phyloP scores from a whole-genome alignment of 1,140 invertebrate genomes.

The Brachionus calyciflorus region DNA sequence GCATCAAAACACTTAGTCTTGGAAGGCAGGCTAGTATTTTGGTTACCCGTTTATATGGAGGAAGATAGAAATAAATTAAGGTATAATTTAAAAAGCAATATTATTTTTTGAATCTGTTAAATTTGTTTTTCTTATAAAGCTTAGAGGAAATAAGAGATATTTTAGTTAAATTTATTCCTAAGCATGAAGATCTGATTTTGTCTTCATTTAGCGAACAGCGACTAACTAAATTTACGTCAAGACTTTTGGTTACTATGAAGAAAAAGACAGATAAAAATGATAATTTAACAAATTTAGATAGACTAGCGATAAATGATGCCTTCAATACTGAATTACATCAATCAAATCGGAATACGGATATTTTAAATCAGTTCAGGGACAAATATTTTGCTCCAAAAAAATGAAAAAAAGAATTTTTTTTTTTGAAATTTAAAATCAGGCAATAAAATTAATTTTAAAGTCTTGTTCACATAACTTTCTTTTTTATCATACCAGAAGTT shows the following conservation, averaged over 20 bases:
- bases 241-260: conserved; percentile 34
- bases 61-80: not conserved
- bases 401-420: conserved; percentile 1
- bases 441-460: too few relatives aligned
- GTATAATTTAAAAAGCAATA: not conserved
- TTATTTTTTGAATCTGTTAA: not conserved
- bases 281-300: not conserved
- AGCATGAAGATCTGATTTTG: not conserved
- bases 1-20: conserved; percentile 72
- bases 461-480: too few relatives aligned
- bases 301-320: not conserved
- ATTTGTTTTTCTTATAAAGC: not conserved
- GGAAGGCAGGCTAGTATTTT: conserved; percentile 78
- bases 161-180: conserved; percentile 10
- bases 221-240: conserved; percentile 39
- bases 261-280: not conserved
- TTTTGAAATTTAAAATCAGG: too few relatives aligned
- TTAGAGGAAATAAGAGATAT: conserved; percentile 7
- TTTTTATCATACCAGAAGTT: too few relatives aligned
- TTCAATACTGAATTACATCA: not conserved
- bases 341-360: not conserved
- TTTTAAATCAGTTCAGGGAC: conserved; percentile 41
- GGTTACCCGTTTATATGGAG: conserved; percentile 74
- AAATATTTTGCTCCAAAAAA: conserved; percentile 28
- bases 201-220: conserved; percentile 30